phyloP scores from a whole-genome alignment of 2,113 vertebrate genomes.

The Ceratotherium simum region DNA sequence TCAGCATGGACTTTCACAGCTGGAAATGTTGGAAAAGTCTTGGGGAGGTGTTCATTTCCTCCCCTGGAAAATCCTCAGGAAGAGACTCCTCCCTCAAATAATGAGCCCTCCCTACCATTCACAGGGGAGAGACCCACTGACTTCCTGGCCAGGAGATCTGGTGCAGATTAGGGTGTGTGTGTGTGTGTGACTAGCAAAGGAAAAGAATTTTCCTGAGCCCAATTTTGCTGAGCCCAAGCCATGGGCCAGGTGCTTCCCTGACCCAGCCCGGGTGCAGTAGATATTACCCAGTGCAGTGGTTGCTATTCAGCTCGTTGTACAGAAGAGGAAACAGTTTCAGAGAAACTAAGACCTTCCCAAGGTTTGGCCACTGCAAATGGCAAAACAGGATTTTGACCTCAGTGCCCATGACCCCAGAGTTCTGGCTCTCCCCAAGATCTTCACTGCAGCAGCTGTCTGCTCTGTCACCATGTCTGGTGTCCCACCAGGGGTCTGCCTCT shows the following conservation, averaged over 20 bases:
- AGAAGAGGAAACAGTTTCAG: neutral
- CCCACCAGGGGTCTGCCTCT: slow-evolving; percentile 25
- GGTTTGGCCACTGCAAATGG: neutral
- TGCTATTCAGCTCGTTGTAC: neutral
- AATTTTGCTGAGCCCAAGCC: neutral
- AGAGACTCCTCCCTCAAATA: neutral
- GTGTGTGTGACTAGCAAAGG: neutral
- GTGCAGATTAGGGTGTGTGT: no score
- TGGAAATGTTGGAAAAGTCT: no score
- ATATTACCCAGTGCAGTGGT: neutral
- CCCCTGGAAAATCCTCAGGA: neutral
- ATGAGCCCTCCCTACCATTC: neutral
- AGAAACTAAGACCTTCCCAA: neutral
- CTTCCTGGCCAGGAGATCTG: neutral
- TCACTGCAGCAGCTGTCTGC: neutral
- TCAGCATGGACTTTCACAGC: neutral
- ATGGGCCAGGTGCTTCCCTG: neutral
- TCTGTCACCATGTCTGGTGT: neutral
- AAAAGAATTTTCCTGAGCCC: neutral
- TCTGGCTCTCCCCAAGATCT: neutral
- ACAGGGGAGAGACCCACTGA: neutral
- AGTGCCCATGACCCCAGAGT: neutral
- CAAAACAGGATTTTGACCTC: neutral
- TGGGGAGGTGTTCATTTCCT: neutral
- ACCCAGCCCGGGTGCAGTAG: neutral